A percentile compares a stretch with the other conserved stretches of the same genome.
Evolutionary conservation across 2,888 invertebrate genomes (phyloP).

Genomic region (Acleris sparsana): DNA sequence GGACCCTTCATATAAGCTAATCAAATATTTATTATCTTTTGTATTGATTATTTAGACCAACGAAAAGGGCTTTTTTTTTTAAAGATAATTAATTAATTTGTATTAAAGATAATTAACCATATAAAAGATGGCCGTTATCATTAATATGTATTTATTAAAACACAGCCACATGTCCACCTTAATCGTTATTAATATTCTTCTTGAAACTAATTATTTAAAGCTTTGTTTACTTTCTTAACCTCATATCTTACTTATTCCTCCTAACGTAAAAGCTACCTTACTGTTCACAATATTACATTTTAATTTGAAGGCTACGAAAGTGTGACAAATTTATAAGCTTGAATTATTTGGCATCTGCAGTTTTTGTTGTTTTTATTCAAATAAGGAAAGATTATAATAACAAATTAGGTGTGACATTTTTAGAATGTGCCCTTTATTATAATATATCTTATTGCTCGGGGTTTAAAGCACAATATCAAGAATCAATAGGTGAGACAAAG

Average conservation of each 20-base stretch:
- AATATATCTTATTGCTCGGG: no score
- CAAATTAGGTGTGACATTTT: not conserved
- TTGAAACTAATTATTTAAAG: not conserved
- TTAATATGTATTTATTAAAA: conserved; percentile 10
- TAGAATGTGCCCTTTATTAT: not conserved
- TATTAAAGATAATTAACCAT: not conserved
- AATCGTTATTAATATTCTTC: conserved; percentile 31
- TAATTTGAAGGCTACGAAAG: not conserved
- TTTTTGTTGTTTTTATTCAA: not conserved
- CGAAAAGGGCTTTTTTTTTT: not conserved
- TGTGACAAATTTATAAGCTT: conserved; percentile 2
- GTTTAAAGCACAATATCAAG: no score
- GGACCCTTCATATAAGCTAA: no score
- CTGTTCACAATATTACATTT: no score
- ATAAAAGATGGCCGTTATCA: conserved; percentile 6
- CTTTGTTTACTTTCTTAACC: no score
- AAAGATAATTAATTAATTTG: not conserved
- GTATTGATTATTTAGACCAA: no score
- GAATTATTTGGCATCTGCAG: conserved; percentile 6
- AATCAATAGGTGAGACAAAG: not conserved
- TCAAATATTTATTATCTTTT: no score
- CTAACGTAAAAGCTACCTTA: no score
- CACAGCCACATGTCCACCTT: conserved; percentile 10
- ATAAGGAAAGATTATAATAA: not conserved
- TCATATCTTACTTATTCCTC: no score